Evolutionary conservation across 2,888 invertebrate genomes (phyloP).

Genomic region (Acanthosepion lycidas): DNA sequence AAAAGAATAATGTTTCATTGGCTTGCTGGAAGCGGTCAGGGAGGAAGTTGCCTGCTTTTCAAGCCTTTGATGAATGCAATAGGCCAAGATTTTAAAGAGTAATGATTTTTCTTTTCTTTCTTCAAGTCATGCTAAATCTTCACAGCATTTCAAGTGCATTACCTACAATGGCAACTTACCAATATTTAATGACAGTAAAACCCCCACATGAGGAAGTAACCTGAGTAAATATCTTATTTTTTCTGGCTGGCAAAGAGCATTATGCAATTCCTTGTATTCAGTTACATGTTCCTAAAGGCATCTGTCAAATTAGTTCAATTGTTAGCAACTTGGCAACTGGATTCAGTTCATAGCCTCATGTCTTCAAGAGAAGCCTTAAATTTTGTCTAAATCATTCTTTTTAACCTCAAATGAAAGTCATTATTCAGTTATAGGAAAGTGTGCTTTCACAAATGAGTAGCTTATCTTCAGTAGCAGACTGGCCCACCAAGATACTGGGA

Average conservation of each 20-base stretch:
- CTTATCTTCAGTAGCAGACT: too few species aligned
- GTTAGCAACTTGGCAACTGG: too few species aligned
- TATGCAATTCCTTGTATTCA: not conserved
- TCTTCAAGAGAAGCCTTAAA: too few species aligned
- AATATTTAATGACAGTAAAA: not conserved
- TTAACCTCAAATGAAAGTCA: too few species aligned
- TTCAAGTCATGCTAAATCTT: not conserved
- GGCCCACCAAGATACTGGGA: too few species aligned
- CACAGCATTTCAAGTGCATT: not conserved
- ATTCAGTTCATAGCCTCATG: too few species aligned
- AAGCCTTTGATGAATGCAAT: not conserved
- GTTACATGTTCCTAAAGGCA: not conserved
- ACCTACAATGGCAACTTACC: not conserved
- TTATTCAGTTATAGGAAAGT: too few species aligned
- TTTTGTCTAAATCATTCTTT: too few species aligned
- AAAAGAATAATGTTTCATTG: not conserved
- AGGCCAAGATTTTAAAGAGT: not conserved
- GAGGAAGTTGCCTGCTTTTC: not conserved
- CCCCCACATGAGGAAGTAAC: not conserved
- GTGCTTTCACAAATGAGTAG: too few species aligned
- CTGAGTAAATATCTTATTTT: not conserved
- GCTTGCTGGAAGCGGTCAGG: not conserved
- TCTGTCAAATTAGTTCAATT: too few species aligned
- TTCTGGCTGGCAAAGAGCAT: not conserved
- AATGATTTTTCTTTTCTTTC: not conserved